Base-by-base conservation (phyloP, 2,888 invertebrate species). In the Minunthozetes semirufus region DNA sequence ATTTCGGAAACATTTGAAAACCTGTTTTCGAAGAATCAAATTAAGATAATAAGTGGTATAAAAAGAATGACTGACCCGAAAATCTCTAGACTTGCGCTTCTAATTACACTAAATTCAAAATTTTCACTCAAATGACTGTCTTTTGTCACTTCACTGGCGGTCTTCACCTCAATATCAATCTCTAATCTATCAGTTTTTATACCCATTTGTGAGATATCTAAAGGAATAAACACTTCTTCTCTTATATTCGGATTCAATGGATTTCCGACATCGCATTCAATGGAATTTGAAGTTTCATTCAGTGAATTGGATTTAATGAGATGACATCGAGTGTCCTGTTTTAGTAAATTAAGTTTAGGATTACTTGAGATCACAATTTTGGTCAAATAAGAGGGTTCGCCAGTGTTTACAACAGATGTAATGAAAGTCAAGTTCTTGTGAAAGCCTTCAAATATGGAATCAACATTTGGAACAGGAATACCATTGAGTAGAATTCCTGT, bases 211-310 rank as follows among this genome's bases (percentile, higher is more conserved):
- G 59, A 25, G 19, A 59, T 59, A 59, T 59, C 59, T 6, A 59
- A 27, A 22, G 19, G 59, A n/a, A 59, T 59, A 15, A 8, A 9
- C 19, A 59, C 13, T 25, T 22, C 25, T 27, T 59, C 25, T 11
- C 15, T 4, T 22, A 3, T 27, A 6, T 15, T 5, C 5, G 22
- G 6, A 5, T 59, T 25, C 59, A 59, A 59, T 8, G 59, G 59
- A 22, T 59, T 59, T 11, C 59, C 59, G 59, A 59, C 59, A 59
- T 59, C 59, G 27, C 59, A 59, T 22, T 59, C 59, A 25, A 59
- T 59, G 8, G 9, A 59, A 27, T 59, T 4, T 11, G 19, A 22
- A 13, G 22, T 5, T 4, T 59, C 59, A 15, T 59, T 27, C 8
- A 22, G 9, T 4, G 11, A 13, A 27, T 19, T 59, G 22, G 19